These are phyloP conservation scores for Tethya wilhelma DNA, from an alignment of 37 sponge, comb jelly and placozoan genomes.

Conservation along the genomic window DNA sequence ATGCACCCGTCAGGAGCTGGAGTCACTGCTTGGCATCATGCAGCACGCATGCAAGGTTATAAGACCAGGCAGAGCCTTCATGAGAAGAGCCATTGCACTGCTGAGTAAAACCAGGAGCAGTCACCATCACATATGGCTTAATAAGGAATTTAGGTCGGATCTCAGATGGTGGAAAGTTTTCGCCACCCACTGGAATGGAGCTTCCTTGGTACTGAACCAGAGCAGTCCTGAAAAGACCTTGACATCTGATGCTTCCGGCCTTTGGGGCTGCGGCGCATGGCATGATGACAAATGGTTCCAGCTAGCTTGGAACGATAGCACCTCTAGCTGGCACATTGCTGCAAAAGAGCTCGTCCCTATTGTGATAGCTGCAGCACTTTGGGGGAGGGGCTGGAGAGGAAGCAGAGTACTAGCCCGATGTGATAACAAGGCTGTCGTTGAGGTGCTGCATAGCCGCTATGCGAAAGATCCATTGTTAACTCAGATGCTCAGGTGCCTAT, in stretches of 20 bases:
- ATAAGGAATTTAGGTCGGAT: slow-evolving; percentile 41
- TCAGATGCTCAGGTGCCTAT: slow-evolving; percentile 52
- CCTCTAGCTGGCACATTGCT: background rate
- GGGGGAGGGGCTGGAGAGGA: slow-evolving; percentile 2
- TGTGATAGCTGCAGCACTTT: slow-evolving; percentile 6
- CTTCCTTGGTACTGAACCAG: background rate
- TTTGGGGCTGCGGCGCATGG: slow-evolving; percentile 41
- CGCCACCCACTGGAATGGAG: slow-evolving; percentile 42
- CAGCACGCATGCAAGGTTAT: slow-evolving; percentile 36
- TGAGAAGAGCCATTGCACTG: background rate
- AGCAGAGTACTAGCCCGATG: background rate
- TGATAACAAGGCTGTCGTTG: slow-evolving; percentile 12
- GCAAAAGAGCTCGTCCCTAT: slow-evolving; percentile 9
- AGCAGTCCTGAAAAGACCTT: background rate
- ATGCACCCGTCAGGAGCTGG: slow-evolving; percentile 17
- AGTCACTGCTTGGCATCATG: slow-evolving; percentile 27
- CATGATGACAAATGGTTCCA: background rate
- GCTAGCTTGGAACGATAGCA: background rate
- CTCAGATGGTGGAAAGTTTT: slow-evolving; percentile 46
- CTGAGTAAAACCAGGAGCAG: background rate
- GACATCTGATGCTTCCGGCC: slow-evolving; percentile 28
- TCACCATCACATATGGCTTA: slow-evolving; percentile 26
- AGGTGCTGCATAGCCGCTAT: slow-evolving; percentile 3
- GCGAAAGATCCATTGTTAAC: slow-evolving; percentile 23
- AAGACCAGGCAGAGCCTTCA: slow-evolving; percentile 15